Evolutionary conservation across 2,113 vertebrate genomes (phyloP).

Genomic region (Tachuris rubrigastra): DNA sequence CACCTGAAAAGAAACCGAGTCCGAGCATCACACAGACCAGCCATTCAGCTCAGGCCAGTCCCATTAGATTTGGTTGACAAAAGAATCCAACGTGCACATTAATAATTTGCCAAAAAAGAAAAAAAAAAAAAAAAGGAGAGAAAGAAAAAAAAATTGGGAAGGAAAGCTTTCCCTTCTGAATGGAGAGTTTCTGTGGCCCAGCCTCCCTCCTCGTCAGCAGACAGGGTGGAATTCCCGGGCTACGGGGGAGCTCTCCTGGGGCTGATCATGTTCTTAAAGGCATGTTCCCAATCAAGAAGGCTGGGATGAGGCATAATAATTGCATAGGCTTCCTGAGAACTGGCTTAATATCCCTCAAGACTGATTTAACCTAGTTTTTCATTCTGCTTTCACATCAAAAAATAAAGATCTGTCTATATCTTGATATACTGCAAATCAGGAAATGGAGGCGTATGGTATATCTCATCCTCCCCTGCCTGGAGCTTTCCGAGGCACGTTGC

Average conservation of each 20-base stretch:
- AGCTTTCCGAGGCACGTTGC: conserved; percentile 23
- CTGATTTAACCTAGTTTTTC: conserved; percentile 57
- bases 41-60: conserved; percentile 65
- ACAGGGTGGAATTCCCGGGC: conserved; percentile 62
- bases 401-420: conserved; percentile 44
- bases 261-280: conserved; percentile 61
- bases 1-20: conserved; percentile 60
- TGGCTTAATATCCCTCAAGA: conserved; percentile 45
- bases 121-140: not conserved
- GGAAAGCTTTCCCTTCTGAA: conserved; percentile 42
- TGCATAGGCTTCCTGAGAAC: conserved; percentile 62
- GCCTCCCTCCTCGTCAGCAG: conserved; percentile 44
- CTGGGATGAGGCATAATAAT: conserved; percentile 56
- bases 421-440: conserved; percentile 44
- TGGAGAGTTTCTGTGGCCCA: conserved; percentile 42
- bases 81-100: conserved; percentile 52
- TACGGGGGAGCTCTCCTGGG: conserved; percentile 13
- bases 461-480: conserved; percentile 57
- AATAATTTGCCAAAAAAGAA: not conserved
- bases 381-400: conserved; percentile 48
- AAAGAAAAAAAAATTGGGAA: not conserved
- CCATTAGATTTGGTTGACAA: conserved; percentile 68
- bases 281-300: conserved; percentile 61
- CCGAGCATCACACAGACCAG: conserved; percentile 60
- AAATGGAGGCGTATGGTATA: conserved; percentile 60